A percentile compares a stretch with the other conserved stretches of the same genome.
Evolutionary conservation across 2,797 vertebrate genomes (phyloP).

Genomic region (Falco rusticolus): DNA sequence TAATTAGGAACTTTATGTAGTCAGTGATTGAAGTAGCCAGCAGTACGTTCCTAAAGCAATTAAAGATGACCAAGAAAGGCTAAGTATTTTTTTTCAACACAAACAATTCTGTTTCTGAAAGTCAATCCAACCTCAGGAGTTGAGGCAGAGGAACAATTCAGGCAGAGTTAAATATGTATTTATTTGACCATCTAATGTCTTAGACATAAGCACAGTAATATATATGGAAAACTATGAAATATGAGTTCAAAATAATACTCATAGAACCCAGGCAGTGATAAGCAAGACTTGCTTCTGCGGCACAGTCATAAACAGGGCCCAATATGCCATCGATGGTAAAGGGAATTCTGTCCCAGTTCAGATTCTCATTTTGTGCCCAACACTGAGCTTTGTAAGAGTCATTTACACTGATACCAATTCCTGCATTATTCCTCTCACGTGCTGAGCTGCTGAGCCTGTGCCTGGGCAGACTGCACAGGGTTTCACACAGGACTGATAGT

Average conservation of each 20-base stretch:
- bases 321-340: rapidly evolving
- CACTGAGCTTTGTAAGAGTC: neutral
- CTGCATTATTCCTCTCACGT: neutral
- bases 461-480: neutral
- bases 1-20: neutral
- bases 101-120: neutral
- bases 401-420: neutral
- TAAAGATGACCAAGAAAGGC: neutral
- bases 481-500: neutral
- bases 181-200: neutral
- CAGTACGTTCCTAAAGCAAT: neutral
- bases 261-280: neutral
- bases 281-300: neutral
- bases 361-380: neutral
- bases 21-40: neutral
- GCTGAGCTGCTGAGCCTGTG: neutral
- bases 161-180: neutral
- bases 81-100: neutral
- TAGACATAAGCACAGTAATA: neutral
- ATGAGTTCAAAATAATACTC: neutral
- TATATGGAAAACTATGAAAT: neutral
- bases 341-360: neutral
- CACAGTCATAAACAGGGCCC: neutral
- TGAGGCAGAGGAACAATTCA: neutral
- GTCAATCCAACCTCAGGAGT: neutral